phyloP scores from a whole-genome alignment of 2,888 invertebrate genomes.

The Lepidonotus clava region DNA sequence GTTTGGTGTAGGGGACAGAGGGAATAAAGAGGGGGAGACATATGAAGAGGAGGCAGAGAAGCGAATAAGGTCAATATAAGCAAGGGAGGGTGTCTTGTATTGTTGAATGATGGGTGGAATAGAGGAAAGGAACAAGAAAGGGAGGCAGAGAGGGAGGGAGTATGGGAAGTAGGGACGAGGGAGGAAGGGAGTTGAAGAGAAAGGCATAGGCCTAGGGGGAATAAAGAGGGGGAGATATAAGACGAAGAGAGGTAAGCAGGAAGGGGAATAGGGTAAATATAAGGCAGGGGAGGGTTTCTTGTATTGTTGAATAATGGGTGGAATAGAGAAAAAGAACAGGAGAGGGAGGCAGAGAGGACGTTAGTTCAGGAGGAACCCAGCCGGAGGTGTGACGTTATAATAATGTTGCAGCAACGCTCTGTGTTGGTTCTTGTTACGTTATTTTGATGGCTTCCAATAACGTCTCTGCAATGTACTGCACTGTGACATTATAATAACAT shows the following conservation, averaged over 20 bases:
- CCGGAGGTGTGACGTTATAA: too few relatives aligned
- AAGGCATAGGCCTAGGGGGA: background rate
- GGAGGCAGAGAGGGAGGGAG: constrained; percentile 20
- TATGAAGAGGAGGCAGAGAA: background rate
- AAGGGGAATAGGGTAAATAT: background rate
- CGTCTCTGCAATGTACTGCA: too few relatives aligned
- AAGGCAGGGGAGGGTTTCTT: background rate
- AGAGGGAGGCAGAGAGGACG: background rate
- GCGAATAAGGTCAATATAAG: background rate
- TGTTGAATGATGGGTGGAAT: background rate
- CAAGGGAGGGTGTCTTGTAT: background rate
- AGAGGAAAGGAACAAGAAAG: background rate
- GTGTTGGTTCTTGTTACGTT: too few relatives aligned
- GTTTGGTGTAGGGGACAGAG: background rate
- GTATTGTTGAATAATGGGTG: background rate
- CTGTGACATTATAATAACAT: too few relatives aligned
- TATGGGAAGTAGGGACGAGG: background rate
- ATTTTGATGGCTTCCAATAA: too few relatives aligned
- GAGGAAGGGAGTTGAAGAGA: background rate
- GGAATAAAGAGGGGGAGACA: background rate
- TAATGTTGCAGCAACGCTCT: too few relatives aligned
- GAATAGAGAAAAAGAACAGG: background rate
- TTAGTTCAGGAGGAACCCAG: background rate
- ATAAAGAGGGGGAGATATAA: constrained; percentile 9
- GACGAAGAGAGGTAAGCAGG: background rate